Conservation (phyloP, 2,113 vertebrate genomes). For the Narcine bancroftii region DNA sequence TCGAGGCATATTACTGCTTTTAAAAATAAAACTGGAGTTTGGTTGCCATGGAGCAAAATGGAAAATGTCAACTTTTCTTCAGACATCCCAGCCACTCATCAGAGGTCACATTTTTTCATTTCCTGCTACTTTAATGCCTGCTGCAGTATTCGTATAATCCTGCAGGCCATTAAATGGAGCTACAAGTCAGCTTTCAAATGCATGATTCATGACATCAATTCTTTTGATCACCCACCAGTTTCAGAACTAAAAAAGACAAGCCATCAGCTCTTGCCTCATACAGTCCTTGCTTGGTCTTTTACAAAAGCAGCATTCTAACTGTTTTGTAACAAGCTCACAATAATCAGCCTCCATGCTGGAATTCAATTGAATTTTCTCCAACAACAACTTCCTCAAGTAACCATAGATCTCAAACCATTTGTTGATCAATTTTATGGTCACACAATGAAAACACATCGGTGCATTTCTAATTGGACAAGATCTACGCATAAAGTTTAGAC, state of each 20-base stretch:
- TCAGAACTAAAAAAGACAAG: background rate
- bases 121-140: background rate
- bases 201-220: background rate
- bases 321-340: background rate
- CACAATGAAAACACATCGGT: background rate
- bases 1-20: background rate
- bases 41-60: background rate
- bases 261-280: background rate
- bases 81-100: background rate
- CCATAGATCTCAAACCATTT: background rate
- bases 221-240: background rate
- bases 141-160: background rate
- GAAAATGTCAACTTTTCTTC: slow-evolving; percentile 17
- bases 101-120: background rate
- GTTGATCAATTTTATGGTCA: background rate
- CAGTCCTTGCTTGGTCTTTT: background rate
- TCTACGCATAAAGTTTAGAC: background rate
- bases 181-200: background rate
- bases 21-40: background rate
- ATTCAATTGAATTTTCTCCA: background rate
- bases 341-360: background rate
- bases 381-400: background rate
- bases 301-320: background rate
- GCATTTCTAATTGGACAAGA: background rate
- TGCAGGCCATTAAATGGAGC: background rate